Conservation (phyloP, 2,888 invertebrate genomes). For the Calameuta pallipes region DNA sequence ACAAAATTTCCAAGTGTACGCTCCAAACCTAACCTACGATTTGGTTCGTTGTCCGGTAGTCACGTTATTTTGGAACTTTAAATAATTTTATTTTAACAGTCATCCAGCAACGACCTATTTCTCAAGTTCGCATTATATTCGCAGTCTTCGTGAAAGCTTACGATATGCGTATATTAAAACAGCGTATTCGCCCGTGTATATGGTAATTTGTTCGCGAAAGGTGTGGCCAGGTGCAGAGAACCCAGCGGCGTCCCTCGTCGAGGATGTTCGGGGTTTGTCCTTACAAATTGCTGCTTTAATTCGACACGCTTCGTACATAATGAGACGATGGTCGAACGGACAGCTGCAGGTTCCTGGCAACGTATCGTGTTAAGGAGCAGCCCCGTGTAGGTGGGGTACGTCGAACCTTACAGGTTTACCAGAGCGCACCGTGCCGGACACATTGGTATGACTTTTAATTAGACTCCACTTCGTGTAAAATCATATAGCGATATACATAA, state of each 20-base stretch:
- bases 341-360: neutral
- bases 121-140: neutral
- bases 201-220: constrained; percentile 46
- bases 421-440: neutral
- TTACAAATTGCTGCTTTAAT: constrained; percentile 49
- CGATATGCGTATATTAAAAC: neutral
- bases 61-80: neutral
- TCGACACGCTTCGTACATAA: constrained; percentile 41
- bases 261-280: constrained; percentile 32
- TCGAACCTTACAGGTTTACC: neutral
- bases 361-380: neutral
- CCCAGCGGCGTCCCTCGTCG: constrained; percentile 7
- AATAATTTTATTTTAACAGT: neutral
- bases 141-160: neutral
- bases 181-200: constrained; percentile 23
- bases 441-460: neutral
- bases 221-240: constrained; percentile 41
- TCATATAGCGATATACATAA: neutral
- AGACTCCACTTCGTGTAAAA: neutral
- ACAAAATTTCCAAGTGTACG: neutral
- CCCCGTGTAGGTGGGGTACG: neutral
- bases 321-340: constrained; percentile 20
- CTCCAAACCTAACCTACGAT: neutral
- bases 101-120: neutral
- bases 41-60: neutral